Base-by-base conservation (phyloP, 2,888 invertebrate genomes). In the Chalcosyrphus nemorum region DNA sequence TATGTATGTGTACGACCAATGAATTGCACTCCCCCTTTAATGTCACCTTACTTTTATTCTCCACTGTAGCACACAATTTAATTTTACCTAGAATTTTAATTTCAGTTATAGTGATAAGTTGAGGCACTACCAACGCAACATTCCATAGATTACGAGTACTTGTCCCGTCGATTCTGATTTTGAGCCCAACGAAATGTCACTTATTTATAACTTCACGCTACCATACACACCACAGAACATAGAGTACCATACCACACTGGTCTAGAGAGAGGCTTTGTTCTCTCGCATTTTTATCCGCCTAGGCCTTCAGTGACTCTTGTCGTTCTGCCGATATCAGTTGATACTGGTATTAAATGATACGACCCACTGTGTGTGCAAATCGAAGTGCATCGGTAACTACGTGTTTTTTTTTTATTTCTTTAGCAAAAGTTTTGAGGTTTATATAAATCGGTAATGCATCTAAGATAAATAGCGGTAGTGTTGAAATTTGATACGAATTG, bases 231-330 rank as follows among this genome's bases (percentile, higher is more conserved):
- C 13, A 19, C 45, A 19, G 2, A 11, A 45, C 9, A 11, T 9
- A 45, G 15, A 45, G 4, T 41, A 11, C 1, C 13, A n/a, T 29
- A n/a, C 80, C 38, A 11, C 80, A 29, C 63, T 47, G 13, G 11
- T 11, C 43, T 15, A 43, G n/a, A n/a, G 6, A 54, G 38, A 54
- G 27, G 2, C 1, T 15, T 21, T 32, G 13, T 47, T 11, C 50
- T 59, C 35, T 35, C 21, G 59, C 32, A 72, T 57, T 70, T 43
- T 74, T 54, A 77, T 78, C 72, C 52, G 56, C 66, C 35, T 45
- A n/a, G n/a, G n/a, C n/a, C n/a, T 72, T 72, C 68, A 82, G 82
- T 82, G 72, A 50, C 68, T 82, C 72, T 82, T 82, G 82, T 72
- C 72, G 56, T 32, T 68, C 47, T 50, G 61, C 54, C 78, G 78